Conservation (phyloP, 2,888 invertebrate species). For the Meiosimyza decipiens region DNA sequence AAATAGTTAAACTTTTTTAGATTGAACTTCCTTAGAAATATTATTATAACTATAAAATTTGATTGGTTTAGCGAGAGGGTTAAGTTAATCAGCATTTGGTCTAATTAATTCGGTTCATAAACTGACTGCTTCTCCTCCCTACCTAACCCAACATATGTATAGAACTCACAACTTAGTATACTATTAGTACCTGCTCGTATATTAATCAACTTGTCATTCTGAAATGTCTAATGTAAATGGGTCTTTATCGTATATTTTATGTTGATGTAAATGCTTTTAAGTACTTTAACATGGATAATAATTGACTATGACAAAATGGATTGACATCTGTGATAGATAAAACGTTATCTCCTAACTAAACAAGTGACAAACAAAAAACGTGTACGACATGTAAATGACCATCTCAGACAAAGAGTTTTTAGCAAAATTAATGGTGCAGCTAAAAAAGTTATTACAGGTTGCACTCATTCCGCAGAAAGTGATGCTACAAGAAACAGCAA, state of each 20-base stretch:
- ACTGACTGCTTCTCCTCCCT: too few species aligned
- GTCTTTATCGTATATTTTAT: not conserved
- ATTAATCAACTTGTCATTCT: too few species aligned
- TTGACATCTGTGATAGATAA: not conserved
- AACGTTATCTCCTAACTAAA: slow-evolving; percentile 7
- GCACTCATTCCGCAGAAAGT: not conserved
- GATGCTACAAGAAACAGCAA: not conserved
- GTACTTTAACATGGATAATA: slow-evolving; percentile 23
- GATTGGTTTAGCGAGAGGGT: too few species aligned
- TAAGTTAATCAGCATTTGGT: too few species aligned
- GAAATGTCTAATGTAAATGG: not conserved
- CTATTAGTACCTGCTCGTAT: too few species aligned
- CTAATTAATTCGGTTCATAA: too few species aligned
- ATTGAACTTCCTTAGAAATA: too few species aligned
- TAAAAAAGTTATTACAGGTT: not conserved
- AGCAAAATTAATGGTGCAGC: not conserved
- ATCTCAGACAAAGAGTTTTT: not conserved
- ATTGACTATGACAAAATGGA: slow-evolving; percentile 25
- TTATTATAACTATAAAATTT: too few species aligned
- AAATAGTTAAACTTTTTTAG: too few species aligned
- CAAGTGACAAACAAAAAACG: not conserved
- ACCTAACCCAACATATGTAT: too few species aligned
- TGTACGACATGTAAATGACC: not conserved
- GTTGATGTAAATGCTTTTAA: slow-evolving; percentile 42
- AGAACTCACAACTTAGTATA: too few species aligned